Evolutionary conservation across 1,140 invertebrate genomes (phyloP).

Genomic region (Drosophila bifasciata): DNA sequence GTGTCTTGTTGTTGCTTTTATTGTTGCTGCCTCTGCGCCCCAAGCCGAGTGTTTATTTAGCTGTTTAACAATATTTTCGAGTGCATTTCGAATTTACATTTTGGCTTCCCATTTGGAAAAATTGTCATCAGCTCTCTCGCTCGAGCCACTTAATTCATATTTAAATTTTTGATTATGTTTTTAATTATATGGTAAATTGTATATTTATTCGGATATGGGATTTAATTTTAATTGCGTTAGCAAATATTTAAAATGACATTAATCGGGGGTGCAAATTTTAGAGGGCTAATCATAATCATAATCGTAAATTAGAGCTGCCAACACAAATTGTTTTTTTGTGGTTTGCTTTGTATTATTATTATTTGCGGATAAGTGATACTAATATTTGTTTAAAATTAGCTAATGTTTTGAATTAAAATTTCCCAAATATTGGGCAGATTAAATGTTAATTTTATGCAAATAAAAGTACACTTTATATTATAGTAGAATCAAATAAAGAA

Average conservation of each 20-base stretch:
- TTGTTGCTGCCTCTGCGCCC: not conserved
- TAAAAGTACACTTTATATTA: too few relatives aligned
- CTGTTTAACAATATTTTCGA: constrained; percentile 52
- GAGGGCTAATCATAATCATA: too few relatives aligned
- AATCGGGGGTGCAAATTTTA: not conserved
- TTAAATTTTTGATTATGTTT: constrained; percentile 17
- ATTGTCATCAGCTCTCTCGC: not conserved
- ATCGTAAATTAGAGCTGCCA: too few relatives aligned
- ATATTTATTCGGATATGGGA: not conserved
- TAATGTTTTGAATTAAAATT: too few relatives aligned
- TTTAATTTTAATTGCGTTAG: not conserved
- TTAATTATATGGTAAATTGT: constrained; percentile 1
- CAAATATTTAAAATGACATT: not conserved
- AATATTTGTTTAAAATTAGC: too few relatives aligned
- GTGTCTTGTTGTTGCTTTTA: constrained; percentile 31
- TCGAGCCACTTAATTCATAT: not conserved
- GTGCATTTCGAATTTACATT: constrained; percentile 31
- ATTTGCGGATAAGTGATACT: too few relatives aligned
- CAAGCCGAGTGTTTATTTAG: constrained; percentile 37
- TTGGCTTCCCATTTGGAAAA: constrained; percentile 4
- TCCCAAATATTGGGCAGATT: too few relatives aligned
- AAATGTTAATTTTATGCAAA: too few relatives aligned
- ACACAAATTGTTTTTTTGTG: too few relatives aligned
- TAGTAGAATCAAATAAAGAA: too few relatives aligned
- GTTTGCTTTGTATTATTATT: too few relatives aligned